Conservation (phyloP, 2,113 vertebrate species). For the Theristicus caerulescens region DNA sequence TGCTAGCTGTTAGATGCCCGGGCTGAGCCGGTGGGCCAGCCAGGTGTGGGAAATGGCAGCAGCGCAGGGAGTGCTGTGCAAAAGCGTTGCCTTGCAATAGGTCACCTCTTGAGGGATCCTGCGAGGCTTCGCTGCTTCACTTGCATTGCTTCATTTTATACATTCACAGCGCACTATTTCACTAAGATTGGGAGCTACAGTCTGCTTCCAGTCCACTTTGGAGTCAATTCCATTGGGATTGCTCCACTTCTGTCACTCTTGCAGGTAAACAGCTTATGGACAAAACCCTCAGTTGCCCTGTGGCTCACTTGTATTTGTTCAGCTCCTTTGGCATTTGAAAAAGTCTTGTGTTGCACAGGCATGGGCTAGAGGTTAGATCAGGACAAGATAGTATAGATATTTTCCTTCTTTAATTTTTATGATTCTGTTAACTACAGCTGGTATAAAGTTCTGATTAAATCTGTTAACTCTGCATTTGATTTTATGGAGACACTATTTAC, state of each 20-base stretch:
- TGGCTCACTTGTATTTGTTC: background rate
- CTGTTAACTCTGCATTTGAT: background rate
- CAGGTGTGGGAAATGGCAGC: fast-evolving
- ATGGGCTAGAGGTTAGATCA: background rate
- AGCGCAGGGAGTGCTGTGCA: fast-evolving
- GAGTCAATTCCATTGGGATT: background rate
- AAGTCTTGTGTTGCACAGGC: background rate
- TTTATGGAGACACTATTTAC: background rate
- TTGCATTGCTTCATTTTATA: background rate
- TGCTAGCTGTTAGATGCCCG: background rate
- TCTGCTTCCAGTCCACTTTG: background rate
- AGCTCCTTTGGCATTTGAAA: background rate
- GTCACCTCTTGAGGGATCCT: background rate
- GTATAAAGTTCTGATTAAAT: background rate
- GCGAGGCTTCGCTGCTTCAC: background rate
- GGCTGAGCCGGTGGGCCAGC: background rate
- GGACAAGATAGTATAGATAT: background rate
- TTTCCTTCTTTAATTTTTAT: background rate
- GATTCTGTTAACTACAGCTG: background rate
- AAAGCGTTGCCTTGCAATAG: background rate
- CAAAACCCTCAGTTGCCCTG: background rate
- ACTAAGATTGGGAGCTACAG: background rate
- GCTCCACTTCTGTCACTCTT: background rate
- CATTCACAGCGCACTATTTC: background rate
- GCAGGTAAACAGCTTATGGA: background rate